These are phyloP conservation scores for Potamilus streckersoni DNA, from an alignment of 1,140 invertebrate genomes.

Conservation along the genomic window DNA sequence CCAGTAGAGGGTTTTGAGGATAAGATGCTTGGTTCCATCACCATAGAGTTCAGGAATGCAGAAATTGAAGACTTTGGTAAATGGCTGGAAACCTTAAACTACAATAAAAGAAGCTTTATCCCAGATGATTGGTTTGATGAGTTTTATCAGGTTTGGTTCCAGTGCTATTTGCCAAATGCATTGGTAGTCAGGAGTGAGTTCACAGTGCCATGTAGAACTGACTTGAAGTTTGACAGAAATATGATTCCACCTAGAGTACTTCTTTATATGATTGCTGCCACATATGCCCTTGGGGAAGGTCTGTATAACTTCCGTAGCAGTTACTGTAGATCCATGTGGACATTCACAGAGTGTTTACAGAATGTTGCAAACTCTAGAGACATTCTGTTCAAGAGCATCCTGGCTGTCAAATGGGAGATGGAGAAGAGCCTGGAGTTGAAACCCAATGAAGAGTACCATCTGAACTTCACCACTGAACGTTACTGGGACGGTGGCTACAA, in stretches of 20 bases:
- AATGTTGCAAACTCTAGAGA: conserved; percentile 1
- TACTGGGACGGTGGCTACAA: conserved; percentile 25
- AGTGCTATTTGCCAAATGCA: conserved; percentile 51
- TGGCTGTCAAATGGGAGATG: conserved; percentile 15
- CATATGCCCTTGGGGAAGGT: conserved; percentile 59
- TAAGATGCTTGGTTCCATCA: conserved; percentile 76
- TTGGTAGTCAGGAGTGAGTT: no score
- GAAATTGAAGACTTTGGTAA: conserved; percentile 67
- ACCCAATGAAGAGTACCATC: conserved; percentile 11
- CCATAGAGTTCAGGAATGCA: conserved; percentile 73
- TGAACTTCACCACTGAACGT: conserved; percentile 17
- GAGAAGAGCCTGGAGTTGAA: background rate
- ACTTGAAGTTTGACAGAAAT: no score
- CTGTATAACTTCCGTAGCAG: conserved; percentile 5
- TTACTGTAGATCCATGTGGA: conserved; percentile 2
- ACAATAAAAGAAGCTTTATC: conserved; percentile 56
- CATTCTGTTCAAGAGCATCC: conserved; percentile 10
- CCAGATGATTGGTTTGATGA: conserved; percentile 69
- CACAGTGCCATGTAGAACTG: no score
- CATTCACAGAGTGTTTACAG: conserved; percentile 10
- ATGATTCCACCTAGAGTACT: no score
- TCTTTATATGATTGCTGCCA: conserved; percentile 59
- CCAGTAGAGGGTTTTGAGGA: conserved; percentile 75
- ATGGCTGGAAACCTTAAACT: conserved; percentile 50
- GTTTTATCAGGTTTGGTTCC: conserved; percentile 66